Evolutionary conservation across 2,888 invertebrate species (phyloP), one percentile per base, ranked within the genome.

Genomic region (Mimachlamys varia): DNA sequence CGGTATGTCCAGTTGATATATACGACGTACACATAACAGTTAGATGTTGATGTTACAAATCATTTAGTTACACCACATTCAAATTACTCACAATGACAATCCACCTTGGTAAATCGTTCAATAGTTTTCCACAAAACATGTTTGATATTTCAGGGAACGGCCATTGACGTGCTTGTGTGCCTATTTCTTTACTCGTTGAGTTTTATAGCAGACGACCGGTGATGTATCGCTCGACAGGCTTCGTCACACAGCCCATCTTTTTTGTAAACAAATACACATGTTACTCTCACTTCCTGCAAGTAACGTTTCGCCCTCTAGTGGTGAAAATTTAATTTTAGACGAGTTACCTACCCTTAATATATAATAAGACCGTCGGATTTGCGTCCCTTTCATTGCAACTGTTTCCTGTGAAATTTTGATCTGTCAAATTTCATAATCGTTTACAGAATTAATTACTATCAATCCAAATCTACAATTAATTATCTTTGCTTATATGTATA

Each of bases 91-190:
- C 95, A 89, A 95, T 93, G 49, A 94, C 91, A 88, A 95, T 91
- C 95, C 95, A 95, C 90, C 95, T 94, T n/a, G 95, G 95, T 3
- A 94, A 91, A 91, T 95, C 95, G 91, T 95, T 95, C 38, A 93
- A 91, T 33, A 94, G 89, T 90, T 94, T 91, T 22, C 93, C 92
- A 76, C 76, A 33, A 76, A 76, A 27, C 76, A 76, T 76, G 76
- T 27, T 33, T 33, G 13, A 0, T 22, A 2, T 76, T 76, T 33
- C 10, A 62, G 62, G n/a, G 22, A 19, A 62, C 62, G 22, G 5
- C n/a, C 58, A 58, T 58, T 58, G 58, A n/a, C 58, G 58, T 22
- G 22, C 33, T 2, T 62, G 62, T 62, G 76, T 13, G 22, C 0
- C 33, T 12, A 44, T 7, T 44, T 7, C 62, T 62, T 62, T 62